Conservation (phyloP, 2,113 vertebrate species). For the Sterrhoptilus dennistouni region DNA sequence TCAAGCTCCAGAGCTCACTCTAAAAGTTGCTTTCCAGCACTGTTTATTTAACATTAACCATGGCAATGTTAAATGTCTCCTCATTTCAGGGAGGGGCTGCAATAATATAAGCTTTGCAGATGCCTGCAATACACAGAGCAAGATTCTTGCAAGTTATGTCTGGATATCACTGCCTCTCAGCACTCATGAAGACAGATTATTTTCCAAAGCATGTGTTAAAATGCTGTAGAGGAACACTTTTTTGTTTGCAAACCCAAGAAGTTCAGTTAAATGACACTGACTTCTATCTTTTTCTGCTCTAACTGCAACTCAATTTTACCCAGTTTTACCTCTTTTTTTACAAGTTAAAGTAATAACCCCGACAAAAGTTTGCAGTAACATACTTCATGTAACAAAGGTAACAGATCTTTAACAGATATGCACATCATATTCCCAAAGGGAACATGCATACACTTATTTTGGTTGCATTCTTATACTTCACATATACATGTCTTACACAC, state of each 20-base stretch:
- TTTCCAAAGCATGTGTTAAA: neutral
- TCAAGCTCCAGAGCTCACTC: neutral
- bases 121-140: neutral
- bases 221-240: neutral
- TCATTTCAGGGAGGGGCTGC: neutral
- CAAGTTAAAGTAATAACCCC: neutral
- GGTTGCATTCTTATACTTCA: neutral
- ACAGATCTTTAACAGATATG: neutral
- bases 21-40: neutral
- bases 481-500: neutral
- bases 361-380: neutral
- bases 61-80: neutral
- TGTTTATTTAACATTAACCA: conserved; percentile 29
- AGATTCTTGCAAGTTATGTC: neutral
- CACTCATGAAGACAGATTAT: neutral
- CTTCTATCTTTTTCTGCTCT: neutral
- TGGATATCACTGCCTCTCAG: neutral
- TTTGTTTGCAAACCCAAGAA: neutral
- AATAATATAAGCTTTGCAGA: neutral
- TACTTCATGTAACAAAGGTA: neutral
- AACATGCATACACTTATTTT: neutral
- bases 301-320: neutral
- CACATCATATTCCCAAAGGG: neutral
- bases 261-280: neutral
- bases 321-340: neutral